phyloP scores from a whole-genome alignment of 2,797 vertebrate species.

The Percopsis omiscomaycus region DNA sequence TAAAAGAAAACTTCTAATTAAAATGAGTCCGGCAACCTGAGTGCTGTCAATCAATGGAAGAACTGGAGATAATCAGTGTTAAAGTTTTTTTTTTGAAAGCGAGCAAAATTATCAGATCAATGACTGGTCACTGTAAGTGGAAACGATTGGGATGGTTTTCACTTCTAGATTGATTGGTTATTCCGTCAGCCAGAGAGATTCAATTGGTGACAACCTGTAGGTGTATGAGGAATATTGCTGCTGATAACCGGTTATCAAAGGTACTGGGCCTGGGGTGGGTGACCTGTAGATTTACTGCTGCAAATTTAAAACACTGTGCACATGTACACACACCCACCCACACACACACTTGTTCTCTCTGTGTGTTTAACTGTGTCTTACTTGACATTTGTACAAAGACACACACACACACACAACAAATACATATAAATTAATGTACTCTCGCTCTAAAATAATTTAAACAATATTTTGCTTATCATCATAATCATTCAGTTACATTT shows the following conservation, averaged over 20 bases:
- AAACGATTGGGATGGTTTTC: slow-evolving; percentile 32
- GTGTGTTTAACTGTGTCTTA: too few species aligned
- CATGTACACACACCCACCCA: not conserved
- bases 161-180: slow-evolving; percentile 38
- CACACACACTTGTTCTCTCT: not conserved
- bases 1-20: too few species aligned
- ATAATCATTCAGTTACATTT: slow-evolving; percentile 63
- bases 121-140: slow-evolving; percentile 31
- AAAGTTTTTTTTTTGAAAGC: slow-evolving; percentile 46
- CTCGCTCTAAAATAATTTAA: slow-evolving; percentile 17
- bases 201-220: slow-evolving; percentile 54
- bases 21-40: slow-evolving; percentile 10
- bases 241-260: slow-evolving; percentile 35
- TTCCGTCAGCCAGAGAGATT: slow-evolving; percentile 43
- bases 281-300: slow-evolving; percentile 37
- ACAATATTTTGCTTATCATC: slow-evolving; percentile 27
- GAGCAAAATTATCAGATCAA: slow-evolving; percentile 52
- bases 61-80: slow-evolving; percentile 48
- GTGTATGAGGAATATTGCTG: slow-evolving; percentile 41
- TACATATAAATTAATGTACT: slow-evolving; percentile 5
- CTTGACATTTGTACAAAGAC: too few species aligned
- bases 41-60: slow-evolving; percentile 56
- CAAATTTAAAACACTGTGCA: slow-evolving; percentile 13
- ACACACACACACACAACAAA: slow-evolving; percentile 9
- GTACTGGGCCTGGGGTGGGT: slow-evolving; percentile 32